Conservation (phyloP, 2,888 invertebrate species). For the Crioceris asparagi region DNA sequence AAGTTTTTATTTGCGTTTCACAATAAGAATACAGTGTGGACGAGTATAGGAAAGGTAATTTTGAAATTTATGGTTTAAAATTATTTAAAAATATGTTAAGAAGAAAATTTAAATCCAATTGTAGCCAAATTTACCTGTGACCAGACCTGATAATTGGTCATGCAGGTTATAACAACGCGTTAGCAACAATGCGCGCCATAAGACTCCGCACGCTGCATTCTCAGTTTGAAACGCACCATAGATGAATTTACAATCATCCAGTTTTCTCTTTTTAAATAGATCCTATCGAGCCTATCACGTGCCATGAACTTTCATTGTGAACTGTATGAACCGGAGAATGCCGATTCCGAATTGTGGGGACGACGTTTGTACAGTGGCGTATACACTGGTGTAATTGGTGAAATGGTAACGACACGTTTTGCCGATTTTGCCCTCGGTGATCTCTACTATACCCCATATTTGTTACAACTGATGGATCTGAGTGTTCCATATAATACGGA, state of each 20-base stretch:
- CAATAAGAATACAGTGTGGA: too few relatives aligned
- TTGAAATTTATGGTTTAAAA: too few relatives aligned
- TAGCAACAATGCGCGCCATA: too few relatives aligned
- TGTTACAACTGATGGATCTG: constrained; percentile 59
- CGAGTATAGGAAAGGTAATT: too few relatives aligned
- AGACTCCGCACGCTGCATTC: too few relatives aligned
- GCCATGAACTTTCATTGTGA: constrained; percentile 61
- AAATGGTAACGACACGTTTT: constrained; percentile 53
- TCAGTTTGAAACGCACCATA: too few relatives aligned
- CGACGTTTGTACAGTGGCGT: constrained; percentile 50
- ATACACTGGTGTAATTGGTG: constrained; percentile 62
- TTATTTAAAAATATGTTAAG: too few relatives aligned
- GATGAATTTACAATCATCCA: not conserved
- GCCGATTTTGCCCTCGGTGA: constrained; percentile 70
- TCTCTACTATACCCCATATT: constrained; percentile 60
- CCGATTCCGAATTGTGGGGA: constrained; percentile 59
- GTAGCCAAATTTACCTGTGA: too few relatives aligned
- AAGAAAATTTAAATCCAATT: too few relatives aligned
- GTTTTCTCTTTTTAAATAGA: constrained; percentile 41
- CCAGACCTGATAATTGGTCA: too few relatives aligned
- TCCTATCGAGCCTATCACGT: constrained; percentile 52
- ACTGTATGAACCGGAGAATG: constrained; percentile 54
- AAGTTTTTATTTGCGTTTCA: too few relatives aligned
- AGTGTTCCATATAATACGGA: constrained; percentile 71
- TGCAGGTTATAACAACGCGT: too few relatives aligned